Percentiles rank a stretch among this genome's conserved stretches.
Evolutionary conservation across 30 jellyfish, hydroid and myxozoan species (phyloP).

Genomic region (Nemopilema nomurai): DNA sequence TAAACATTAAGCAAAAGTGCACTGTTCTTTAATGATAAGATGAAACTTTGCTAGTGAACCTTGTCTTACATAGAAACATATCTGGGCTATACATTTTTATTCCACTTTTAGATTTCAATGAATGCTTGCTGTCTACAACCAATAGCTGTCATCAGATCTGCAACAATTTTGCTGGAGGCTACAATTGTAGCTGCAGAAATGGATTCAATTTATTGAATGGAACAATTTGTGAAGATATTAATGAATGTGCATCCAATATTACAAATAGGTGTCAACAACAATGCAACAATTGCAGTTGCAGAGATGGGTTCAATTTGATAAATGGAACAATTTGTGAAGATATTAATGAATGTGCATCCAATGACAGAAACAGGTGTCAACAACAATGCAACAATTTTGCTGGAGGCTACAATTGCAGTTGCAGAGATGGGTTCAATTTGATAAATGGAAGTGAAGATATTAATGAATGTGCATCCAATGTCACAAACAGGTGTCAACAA

Average conservation of each 20-base stretch:
- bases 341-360: conserved; percentile 5
- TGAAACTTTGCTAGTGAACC: too few species aligned
- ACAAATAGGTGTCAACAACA: background rate
- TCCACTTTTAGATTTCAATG: conserved; percentile 12
- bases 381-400: background rate
- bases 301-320: too few species aligned
- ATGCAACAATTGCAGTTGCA: too few species aligned
- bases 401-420: conserved; percentile 33
- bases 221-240: conserved; percentile 20
- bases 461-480: conserved; percentile 16
- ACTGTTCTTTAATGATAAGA: too few species aligned
- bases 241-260: background rate
- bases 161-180: conserved; percentile 15
- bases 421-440: conserved; percentile 17
- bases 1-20: too few species aligned
- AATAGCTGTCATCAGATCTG: conserved; percentile 33
- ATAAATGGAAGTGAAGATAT: conserved; percentile 11
- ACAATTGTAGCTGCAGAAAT: conserved; percentile 24
- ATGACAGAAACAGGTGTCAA: background rate
- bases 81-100: too few species aligned
- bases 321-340: background rate
- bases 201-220: conserved; percentile 27
- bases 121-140: background rate
- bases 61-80: too few species aligned
- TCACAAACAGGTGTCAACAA: conserved; percentile 1